Conservation (phyloP, 1,140 invertebrate species). For the Sarcophaga peregrina region DNA sequence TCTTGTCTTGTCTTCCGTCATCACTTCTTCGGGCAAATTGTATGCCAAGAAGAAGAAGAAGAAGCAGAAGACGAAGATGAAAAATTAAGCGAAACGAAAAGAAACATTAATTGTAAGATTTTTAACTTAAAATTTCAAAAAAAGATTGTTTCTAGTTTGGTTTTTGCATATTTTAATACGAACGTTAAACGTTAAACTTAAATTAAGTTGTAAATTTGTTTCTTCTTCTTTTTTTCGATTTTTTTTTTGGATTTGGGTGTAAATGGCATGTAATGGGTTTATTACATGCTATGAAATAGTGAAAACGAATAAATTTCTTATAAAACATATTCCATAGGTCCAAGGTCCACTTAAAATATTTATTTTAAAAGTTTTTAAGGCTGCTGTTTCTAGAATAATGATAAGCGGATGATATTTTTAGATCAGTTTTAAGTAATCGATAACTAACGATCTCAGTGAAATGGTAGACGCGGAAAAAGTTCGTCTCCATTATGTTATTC, state of each 20-base stretch:
- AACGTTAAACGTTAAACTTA: neutral
- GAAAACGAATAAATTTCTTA: neutral
- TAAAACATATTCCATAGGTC: neutral
- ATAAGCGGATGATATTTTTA: too few species aligned
- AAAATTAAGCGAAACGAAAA: too few species aligned
- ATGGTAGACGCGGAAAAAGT: too few species aligned
- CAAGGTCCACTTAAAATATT: too few species aligned
- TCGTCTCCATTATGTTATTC: too few species aligned
- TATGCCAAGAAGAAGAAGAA: neutral
- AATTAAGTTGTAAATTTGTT: neutral
- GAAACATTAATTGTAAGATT: neutral
- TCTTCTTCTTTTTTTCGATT: neutral
- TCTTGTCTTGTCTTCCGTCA: constrained; percentile 11
- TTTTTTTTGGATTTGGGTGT: neutral
- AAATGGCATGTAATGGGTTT: neutral
- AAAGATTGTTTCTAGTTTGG: neutral
- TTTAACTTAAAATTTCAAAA: constrained; percentile 7
- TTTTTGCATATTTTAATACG: constrained; percentile 1
- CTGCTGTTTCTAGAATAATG: too few species aligned
- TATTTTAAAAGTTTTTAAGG: too few species aligned
- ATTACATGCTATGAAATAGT: neutral
- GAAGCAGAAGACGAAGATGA: neutral
- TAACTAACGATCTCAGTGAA: too few species aligned
- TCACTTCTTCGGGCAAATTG: constrained; percentile 15
- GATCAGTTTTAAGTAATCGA: too few species aligned